A percentile compares a stretch with the other conserved stretches of the same genome.
These are phyloP conservation scores for Gorsachius goisagi DNA, from an alignment of 2,113 vertebrate species.

Conservation along the genomic window DNA sequence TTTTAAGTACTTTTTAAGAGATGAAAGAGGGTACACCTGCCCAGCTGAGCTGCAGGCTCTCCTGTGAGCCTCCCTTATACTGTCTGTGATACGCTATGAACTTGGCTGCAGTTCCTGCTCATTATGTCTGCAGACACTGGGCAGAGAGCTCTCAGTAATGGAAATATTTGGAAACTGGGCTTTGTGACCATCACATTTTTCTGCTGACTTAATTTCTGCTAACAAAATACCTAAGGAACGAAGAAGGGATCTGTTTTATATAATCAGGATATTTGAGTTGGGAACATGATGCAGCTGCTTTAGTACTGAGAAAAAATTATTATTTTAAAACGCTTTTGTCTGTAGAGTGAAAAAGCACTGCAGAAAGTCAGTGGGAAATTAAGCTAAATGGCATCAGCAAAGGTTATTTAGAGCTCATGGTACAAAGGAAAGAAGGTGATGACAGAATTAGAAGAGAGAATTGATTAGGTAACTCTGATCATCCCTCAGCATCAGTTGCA, in stretches of 20 bases:
- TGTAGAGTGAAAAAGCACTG: background rate
- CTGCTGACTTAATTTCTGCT: constrained; percentile 16
- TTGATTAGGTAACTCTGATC: background rate
- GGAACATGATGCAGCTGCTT: constrained; percentile 1
- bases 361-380: background rate
- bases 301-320: background rate
- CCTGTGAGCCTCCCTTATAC: background rate
- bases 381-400: background rate
- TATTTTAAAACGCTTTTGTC: background rate
- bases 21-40: background rate
- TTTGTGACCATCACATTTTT: background rate
- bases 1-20: background rate
- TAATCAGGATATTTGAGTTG: background rate
- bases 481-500: background rate
- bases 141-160: background rate
- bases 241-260: constrained; percentile 22
- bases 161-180: background rate
- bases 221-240: background rate
- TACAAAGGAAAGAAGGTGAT: background rate
- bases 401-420: background rate
- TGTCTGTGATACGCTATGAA: accelerated
- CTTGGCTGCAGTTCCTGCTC: background rate
- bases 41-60: background rate
- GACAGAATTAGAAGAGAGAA: background rate
- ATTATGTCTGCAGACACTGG: background rate